Conservation (phyloP, 2,113 vertebrate species). For the Cinclus cinclus region DNA sequence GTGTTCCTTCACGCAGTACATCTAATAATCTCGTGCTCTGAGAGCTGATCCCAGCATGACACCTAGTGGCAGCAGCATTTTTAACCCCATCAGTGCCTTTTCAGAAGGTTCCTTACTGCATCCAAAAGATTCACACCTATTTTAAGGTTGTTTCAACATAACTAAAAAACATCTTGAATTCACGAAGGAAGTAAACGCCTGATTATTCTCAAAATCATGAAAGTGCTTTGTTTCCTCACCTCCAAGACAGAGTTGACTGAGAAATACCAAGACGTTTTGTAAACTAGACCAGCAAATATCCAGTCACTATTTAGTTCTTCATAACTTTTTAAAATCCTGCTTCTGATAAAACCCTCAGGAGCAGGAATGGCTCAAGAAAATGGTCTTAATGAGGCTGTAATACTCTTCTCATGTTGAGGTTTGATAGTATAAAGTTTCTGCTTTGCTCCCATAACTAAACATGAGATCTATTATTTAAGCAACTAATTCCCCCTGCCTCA, state of each 20-base stretch:
- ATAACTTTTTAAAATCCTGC: neutral
- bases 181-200: neutral
- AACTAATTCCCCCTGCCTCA: neutral
- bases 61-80: constrained; percentile 70
- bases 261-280: neutral
- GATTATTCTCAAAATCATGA: neutral
- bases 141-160: neutral
- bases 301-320: neutral
- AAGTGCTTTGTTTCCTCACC: neutral
- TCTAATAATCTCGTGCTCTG: neutral
- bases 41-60: constrained; percentile 66
- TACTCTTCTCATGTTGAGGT: neutral
- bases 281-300: neutral
- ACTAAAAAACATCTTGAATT: neutral
- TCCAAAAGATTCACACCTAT: neutral
- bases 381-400: neutral
- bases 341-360: neutral
- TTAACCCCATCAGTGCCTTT: constrained; percentile 44
- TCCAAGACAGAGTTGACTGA: neutral
- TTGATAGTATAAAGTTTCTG: neutral
- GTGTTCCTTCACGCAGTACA: neutral
- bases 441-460: neutral
- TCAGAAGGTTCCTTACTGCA: neutral
- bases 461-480: neutral
- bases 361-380: neutral